A percentile compares a stretch with the other conserved stretches of the same genome.
Conservation (phyloP, 2,113 vertebrate genomes). For the Prunella himalayana region DNA sequence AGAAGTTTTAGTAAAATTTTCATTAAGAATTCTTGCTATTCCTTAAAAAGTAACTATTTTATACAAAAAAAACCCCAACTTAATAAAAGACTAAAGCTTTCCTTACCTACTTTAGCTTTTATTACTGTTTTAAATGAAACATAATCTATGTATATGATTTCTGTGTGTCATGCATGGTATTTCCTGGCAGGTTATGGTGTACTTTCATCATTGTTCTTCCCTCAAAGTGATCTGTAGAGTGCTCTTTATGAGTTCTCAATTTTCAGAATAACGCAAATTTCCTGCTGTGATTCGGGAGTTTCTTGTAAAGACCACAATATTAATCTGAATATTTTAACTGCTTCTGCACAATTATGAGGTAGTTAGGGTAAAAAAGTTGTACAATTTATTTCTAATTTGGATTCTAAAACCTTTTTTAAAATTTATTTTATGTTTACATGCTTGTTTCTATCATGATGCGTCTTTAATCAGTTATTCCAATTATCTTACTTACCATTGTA, state of each 20-base stretch:
- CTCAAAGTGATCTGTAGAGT: not conserved
- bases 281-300: not conserved
- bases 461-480: not conserved
- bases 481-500: not conserved
- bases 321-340: not conserved
- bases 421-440: not conserved
- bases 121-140: not conserved
- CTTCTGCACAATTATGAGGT: not conserved
- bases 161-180: not conserved
- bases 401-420: not conserved
- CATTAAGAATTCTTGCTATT: not conserved
- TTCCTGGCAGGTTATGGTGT: not conserved
- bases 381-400: not conserved
- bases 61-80: not conserved
- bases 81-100: not conserved
- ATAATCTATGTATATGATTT: not conserved
- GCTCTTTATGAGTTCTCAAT: not conserved
- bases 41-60: not conserved
- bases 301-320: not conserved
- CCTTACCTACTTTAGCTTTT: not conserved
- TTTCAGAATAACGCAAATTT: not conserved
- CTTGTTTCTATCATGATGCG: not conserved
- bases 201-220: not conserved
- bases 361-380: not conserved
- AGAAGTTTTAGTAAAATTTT: not conserved